Base-by-base conservation (phyloP, 2,888 invertebrate species). In the Andrena bicolor region DNA sequence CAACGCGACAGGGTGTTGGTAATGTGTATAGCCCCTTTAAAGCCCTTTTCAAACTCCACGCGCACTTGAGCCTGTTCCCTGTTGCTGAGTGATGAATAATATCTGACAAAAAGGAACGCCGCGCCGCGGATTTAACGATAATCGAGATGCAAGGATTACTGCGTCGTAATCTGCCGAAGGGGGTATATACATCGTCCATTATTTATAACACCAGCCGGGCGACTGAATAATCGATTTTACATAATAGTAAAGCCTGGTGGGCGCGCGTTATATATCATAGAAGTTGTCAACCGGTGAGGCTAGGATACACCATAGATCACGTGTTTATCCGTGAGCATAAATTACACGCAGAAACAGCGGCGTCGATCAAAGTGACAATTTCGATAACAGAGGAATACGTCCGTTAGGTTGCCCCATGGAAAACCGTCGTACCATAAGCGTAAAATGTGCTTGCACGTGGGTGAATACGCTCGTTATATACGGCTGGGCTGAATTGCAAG, bases 161-260 rank as follows among this genome's bases (percentile, higher is more conserved):
- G 30, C 23, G 60, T 41, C 65, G 70, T 80, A 78, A 70, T 80
- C 80, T 76, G 64, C 51, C 70, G 79, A 80, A 71, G 65, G 66
- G 60, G 71, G 66, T 41, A 41, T 66, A 66, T 66, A 78, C 71
- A 60, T 20, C 26, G 32, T 6, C 32, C 72, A 68, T 80, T 78
- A 79, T 79, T 80, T 80, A 78, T 68, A 58, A 72, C 80, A 28
- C n/a, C 26, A 20, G 23, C 49, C 28, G 16, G 32, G 48, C 65
- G 66, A 61, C 56, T 53, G 80, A 79, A 69, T 58, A 73, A 79
- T 80, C 80, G 80, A 80, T 80, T 80, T 80, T 58, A 56, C 80
- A 64, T 80, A 79, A 80, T 80, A 80, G 68, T 68, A 72, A 80
- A 80, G 80, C 80, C 16, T 13, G 66, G 48, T 23, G 71, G 41